Evolutionary conservation across 2,888 invertebrate genomes (phyloP).

Genomic region (Pterobdella sp.): DNA sequence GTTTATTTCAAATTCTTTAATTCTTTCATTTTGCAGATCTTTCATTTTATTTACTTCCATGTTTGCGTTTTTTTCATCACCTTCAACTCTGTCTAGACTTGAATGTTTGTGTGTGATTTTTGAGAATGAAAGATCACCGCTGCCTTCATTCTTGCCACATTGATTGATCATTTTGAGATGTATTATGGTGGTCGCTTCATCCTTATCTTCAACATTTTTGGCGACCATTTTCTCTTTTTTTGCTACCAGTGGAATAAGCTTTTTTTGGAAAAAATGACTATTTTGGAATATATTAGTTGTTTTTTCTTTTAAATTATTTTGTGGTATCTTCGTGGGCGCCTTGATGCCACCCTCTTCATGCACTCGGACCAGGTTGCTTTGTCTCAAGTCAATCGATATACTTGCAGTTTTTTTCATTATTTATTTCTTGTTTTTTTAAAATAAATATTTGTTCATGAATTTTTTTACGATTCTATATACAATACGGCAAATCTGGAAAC

Average conservation of each 20-base stretch:
- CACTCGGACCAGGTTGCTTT: background rate
- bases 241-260: background rate
- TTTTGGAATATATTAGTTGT: too few relatives aligned
- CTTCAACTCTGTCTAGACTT: background rate
- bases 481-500: background rate
- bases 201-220: background rate
- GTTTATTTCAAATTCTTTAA: slow-evolving; percentile 28
- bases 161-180: slow-evolving; percentile 8
- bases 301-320: background rate
- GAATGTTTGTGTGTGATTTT: background rate
- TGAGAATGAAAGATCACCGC: too few relatives aligned
- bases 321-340: background rate
- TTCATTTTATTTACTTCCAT: background rate
- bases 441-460: too few relatives aligned
- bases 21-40: slow-evolving; percentile 5
- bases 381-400: slow-evolving; percentile 9
- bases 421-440: background rate
- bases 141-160: background rate
- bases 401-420: background rate
- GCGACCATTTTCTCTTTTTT: background rate
- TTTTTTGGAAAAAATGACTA: too few relatives aligned
- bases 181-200: background rate
- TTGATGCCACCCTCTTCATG: background rate
- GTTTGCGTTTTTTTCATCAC: background rate
- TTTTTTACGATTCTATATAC: background rate